Base-by-base conservation (phyloP, 2,888 invertebrate species). In the Lucinisca nassula region DNA sequence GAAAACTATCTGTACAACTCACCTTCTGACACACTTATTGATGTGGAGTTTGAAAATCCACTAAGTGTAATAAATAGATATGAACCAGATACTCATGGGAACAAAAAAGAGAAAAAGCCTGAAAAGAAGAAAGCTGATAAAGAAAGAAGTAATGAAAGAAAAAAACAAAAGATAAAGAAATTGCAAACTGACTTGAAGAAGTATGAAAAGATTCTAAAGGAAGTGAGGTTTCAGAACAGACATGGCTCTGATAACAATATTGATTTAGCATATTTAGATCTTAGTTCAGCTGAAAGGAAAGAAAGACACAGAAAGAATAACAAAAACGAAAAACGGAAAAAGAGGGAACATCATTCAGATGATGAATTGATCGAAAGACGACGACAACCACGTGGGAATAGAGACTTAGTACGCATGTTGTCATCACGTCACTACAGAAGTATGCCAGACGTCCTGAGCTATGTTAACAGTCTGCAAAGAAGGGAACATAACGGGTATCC, bases 11-110 rank as follows among this genome's bases (percentile, higher is more conserved):
- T 87, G 2, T 73, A 87, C 51, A 83, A 81, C 12, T 74, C 77
- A 1, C 83, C 74, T n/a, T 90, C 90, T 21, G 83, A 87, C 55
- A 90, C 90, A 21, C 78, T 90, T 24, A 85, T 90, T 45, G 90
- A 85, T 81, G 87, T 90, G 6, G 87, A 90, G 49, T 87, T 87
- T 75, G 88, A 88, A 78, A 84, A 87, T 74, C 85, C 89, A 35
- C 75, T 77, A 14, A 35, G 80, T 21, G 45, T 75, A 24, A 82
- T 84, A 40, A 85, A 82, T 40, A 70, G 88, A 76, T 49, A 21
- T 49, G 40, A n/a, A 55, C 55, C 67, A 30, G 51, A 70, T 27
- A 30, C 37, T 8, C 21, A n/a, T 55, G 72, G 67, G 17, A 58
- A 70, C 27, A 67, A 6, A 21, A 70, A 80, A 32, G 51, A 55